Percentiles rank a stretch among this genome's conserved stretches.
Conservation (phyloP, 2,888 invertebrate genomes). For the Dryococelus australis region DNA sequence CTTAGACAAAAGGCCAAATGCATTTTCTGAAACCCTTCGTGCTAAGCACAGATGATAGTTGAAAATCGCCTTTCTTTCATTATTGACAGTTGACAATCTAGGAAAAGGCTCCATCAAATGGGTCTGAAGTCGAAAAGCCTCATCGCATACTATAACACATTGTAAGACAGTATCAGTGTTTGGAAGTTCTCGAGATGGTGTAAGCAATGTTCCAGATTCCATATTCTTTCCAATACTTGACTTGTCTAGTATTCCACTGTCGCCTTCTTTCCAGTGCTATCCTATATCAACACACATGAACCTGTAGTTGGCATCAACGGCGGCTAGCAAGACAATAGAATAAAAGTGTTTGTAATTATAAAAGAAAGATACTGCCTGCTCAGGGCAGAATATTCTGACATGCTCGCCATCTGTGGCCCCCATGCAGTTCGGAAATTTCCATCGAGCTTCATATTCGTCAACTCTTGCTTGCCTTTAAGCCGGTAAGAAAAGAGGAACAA, state of each 20-base stretch:
- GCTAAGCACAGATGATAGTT: neutral
- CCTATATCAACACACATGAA: neutral
- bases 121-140: neutral
- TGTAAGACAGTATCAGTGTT: neutral
- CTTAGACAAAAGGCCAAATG: neutral
- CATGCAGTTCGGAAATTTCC: neutral
- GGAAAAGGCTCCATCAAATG: neutral
- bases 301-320: neutral
- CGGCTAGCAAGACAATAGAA: neutral
- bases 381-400: neutral
- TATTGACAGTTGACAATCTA: neutral
- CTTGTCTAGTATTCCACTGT: neutral
- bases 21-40: constrained; percentile 9
- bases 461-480: neutral
- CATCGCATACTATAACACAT: neutral
- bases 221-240: neutral
- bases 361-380: neutral
- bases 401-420: neutral
- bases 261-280: neutral
- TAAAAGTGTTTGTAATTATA: too few species aligned
- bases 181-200: neutral
- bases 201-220: neutral
- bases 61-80: neutral
- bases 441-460: neutral
- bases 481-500: neutral